Evolutionary conservation across 2,888 invertebrate species (phyloP).

Genomic region (Flexamia atlantica): DNA sequence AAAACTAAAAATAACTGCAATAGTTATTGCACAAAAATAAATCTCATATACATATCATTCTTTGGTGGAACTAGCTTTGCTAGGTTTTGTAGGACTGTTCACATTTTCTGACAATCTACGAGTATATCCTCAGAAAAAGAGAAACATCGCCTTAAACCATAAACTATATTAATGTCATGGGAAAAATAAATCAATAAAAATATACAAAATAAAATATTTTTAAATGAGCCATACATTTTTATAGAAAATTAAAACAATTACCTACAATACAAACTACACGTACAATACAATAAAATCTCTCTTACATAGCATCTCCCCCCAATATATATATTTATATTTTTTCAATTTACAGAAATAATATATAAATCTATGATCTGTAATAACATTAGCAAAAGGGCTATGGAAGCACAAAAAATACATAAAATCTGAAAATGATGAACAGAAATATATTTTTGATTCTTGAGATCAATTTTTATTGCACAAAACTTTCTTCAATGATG

Average conservation of each 20-base stretch:
- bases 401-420: constrained; percentile 50
- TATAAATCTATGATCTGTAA: constrained; percentile 53
- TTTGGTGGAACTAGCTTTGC: constrained; percentile 67
- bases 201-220: constrained; percentile 47
- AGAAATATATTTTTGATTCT: constrained; percentile 14
- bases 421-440: constrained; percentile 40
- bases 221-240: constrained; percentile 38
- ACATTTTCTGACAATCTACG: constrained; percentile 10
- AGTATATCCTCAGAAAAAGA: constrained; percentile 23
- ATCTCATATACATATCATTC: constrained; percentile 64
- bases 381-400: constrained; percentile 45
- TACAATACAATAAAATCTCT: constrained; percentile 52
- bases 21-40: constrained; percentile 51
- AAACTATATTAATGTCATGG: constrained; percentile 39
- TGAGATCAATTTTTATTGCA: constrained; percentile 49
- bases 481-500: background rate
- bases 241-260: constrained; percentile 23
- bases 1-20: constrained; percentile 53
- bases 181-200: constrained; percentile 55
- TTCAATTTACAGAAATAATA: constrained; percentile 51
- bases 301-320: constrained; percentile 52
- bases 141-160: constrained; percentile 3
- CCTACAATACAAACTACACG: constrained; percentile 56
- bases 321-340: constrained; percentile 51
- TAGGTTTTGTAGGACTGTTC: constrained; percentile 32